A percentile compares a stretch with the other conserved stretches of the same genome.
phyloP scores from a whole-genome alignment of 2,888 invertebrate genomes.

The Ochropleura leucogaster region DNA sequence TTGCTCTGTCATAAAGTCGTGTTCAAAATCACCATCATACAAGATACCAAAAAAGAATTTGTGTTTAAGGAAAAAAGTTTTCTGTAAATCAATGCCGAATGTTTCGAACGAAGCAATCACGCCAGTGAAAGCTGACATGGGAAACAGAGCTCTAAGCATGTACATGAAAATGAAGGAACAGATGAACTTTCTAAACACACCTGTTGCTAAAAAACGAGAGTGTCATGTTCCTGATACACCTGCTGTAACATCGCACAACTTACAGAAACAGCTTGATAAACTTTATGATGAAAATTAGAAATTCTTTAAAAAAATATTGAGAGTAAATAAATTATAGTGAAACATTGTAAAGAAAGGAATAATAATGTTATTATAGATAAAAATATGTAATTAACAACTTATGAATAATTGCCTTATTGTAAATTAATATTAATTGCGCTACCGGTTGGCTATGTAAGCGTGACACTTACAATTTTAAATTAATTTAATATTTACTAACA shows the following conservation, averaged over 20 bases:
- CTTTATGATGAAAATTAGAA: slow-evolving; percentile 78
- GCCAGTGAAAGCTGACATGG: slow-evolving; percentile 73
- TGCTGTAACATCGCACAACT: slow-evolving; percentile 80
- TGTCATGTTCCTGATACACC: slow-evolving; percentile 77
- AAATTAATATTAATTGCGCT: slow-evolving; percentile 46
- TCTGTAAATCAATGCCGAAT: slow-evolving; percentile 82
- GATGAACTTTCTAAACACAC: slow-evolving; percentile 84
- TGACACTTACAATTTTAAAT: slow-evolving; percentile 3
- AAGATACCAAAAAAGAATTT: slow-evolving; percentile 83
- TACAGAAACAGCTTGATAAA: slow-evolving; percentile 84
- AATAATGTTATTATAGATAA: slow-evolving; percentile 36
- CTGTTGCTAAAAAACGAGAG: slow-evolving; percentile 74
- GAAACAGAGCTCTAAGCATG: slow-evolving; percentile 78
- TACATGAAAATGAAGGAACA: slow-evolving; percentile 85
- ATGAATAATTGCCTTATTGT: slow-evolving; percentile 34
- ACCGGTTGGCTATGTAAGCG: slow-evolving; percentile 64
- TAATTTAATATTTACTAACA: slow-evolving; percentile 9
- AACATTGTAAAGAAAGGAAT: slow-evolving; percentile 37
- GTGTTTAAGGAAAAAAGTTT: slow-evolving; percentile 79
- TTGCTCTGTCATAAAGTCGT: slow-evolving; percentile 77
- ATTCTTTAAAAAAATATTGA: slow-evolving; percentile 17
- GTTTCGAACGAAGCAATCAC: slow-evolving; percentile 69
- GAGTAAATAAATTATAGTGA: slow-evolving; percentile 25
- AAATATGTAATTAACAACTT: slow-evolving; percentile 36
- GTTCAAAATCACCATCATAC: slow-evolving; percentile 80